A percentile compares a stretch with the other conserved stretches of the same genome.
phyloP scores from a whole-genome alignment of 2,113 vertebrate species.

The Seriola rivoliana region DNA sequence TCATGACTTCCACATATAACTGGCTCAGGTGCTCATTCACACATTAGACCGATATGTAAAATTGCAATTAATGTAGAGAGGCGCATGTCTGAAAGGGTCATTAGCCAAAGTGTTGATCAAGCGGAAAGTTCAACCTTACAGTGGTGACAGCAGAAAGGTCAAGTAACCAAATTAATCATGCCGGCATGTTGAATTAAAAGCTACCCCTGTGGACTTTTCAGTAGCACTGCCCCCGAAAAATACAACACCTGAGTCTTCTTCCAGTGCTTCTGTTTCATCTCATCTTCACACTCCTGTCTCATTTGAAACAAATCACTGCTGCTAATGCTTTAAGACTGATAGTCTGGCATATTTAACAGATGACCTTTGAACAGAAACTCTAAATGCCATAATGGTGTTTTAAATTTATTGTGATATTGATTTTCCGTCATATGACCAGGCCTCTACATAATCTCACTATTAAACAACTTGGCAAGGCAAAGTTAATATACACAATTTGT shows the following conservation, averaged over 20 bases:
- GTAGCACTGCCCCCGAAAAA: background rate
- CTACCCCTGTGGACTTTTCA: background rate
- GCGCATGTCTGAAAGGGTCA: background rate
- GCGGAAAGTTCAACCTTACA: constrained; percentile 2
- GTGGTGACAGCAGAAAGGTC: constrained; percentile 17
- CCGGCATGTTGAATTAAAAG: background rate
- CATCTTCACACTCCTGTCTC: background rate
- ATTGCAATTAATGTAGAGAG: background rate
- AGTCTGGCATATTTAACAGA: background rate
- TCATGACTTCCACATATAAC: background rate
- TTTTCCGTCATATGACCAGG: background rate
- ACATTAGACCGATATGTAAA: background rate
- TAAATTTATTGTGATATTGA: constrained; percentile 12
- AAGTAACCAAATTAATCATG: constrained; percentile 1
- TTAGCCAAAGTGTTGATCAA: background rate
- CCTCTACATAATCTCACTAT: background rate
- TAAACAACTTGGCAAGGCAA: background rate
- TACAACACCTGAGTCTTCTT: background rate
- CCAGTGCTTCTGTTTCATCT: background rate
- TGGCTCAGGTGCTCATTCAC: background rate
- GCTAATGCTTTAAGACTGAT: background rate
- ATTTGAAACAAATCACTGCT: background rate
- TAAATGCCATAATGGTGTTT: background rate
- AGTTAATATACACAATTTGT: background rate
- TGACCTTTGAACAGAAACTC: background rate